Evolutionary conservation across 2,113 vertebrate species (phyloP), one percentile per base, ranked within the genome.

Genomic region (Poeciliopsis turrubarensis): DNA sequence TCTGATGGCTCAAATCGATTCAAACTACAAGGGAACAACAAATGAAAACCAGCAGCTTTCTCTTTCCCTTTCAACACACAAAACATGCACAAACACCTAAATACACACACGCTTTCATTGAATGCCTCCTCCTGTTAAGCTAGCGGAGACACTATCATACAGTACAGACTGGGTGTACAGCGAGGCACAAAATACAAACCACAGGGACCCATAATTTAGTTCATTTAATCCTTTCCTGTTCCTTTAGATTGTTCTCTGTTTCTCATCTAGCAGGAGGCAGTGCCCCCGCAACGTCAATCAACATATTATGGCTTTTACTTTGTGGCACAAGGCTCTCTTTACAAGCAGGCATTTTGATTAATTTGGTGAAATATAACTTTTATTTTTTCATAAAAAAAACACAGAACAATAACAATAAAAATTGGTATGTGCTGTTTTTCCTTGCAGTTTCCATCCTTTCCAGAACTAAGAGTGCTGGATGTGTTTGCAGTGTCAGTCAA

Each of bases 1-100:
- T 79, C 31, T 76, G 68, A 61, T 80, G 72, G 66, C 60, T 76
- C 30, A 73, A 75, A 89, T 87, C 69, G 64, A 89, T 89, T 41
- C 62, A 68, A 34, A 37, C 51, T 86, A 66, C 65, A 30, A 54
- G 54, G 65, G 76, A 71, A 75, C 30, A 30, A 29, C 77, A 5
- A 60, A 85, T 37, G 82, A 65, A 89, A 73, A 6, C 73, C 14
- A 73, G 27, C 47, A 57, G 65, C 65, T 54, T 30, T 60, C 14
- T 17, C 44, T 19, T 47, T 47, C 17, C 44, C 17, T 47, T 47
- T 47, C 44, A 47, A 5, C 44, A 17, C 44, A 47, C 14, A 47
- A 47, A 47, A 47, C 44, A 47, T 47, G 14, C 27, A 44, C 34
- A 61, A n/a, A 77, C 73, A 72, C 34, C 51, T 12, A 41, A 29